phyloP scores from a whole-genome alignment of 1,140 invertebrate species.

The Panagrolaimus sp. region DNA sequence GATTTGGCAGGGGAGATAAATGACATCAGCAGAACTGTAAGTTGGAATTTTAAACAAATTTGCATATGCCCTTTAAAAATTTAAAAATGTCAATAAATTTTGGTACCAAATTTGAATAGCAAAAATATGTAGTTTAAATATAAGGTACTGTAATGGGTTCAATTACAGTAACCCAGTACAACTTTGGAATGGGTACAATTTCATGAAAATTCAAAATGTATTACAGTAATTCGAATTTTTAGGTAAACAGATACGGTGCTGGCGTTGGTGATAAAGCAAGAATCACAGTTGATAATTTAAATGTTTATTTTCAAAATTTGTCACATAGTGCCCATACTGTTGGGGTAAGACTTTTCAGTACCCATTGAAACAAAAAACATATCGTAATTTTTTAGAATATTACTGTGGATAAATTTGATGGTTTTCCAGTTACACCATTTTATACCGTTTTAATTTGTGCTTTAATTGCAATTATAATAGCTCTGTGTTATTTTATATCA shows the following conservation, averaged over 20 bases:
- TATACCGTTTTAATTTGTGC: slow-evolving; percentile 3
- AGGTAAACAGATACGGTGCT: too few species aligned
- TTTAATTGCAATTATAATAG: slow-evolving; percentile 6
- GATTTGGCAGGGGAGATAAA: not conserved
- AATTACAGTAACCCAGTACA: too few species aligned
- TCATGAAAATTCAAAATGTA: too few species aligned
- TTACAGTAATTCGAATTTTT: too few species aligned
- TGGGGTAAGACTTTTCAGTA: not conserved
- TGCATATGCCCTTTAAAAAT: too few species aligned
- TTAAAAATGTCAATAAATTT: too few species aligned
- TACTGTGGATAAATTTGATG: not conserved
- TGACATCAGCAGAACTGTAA: slow-evolving; percentile 9
- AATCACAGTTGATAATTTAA: not conserved
- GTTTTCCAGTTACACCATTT: not conserved
- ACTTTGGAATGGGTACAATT: too few species aligned
- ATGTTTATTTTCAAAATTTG: not conserved
- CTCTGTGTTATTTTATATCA: slow-evolving; percentile 5
- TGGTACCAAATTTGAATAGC: too few species aligned
- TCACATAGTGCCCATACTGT: slow-evolving; percentile 1
- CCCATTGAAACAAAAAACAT: not conserved
- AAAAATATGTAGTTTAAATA: too few species aligned
- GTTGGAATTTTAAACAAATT: not conserved
- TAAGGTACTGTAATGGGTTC: too few species aligned
- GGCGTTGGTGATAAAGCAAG: not conserved
- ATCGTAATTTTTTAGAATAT: not conserved